Percentiles rank a stretch among this genome's conserved stretches.
Evolutionary conservation across 1,140 invertebrate genomes (phyloP).

Genomic region (Neomicropteryx cornuta): DNA sequence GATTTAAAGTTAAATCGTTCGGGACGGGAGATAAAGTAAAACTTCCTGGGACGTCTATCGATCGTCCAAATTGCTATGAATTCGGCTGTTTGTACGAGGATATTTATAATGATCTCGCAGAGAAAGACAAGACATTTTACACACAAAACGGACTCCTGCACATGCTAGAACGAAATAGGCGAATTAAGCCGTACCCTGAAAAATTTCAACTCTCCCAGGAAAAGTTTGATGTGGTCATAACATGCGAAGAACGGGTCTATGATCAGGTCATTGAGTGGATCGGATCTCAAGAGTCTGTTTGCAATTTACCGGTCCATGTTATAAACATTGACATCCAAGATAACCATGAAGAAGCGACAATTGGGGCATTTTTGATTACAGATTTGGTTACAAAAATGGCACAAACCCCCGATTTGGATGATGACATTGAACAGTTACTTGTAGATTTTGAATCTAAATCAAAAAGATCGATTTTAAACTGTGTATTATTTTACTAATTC

Average conservation of each 20-base stretch:
- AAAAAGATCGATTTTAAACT: conserved; percentile 81
- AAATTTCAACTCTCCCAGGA: conserved; percentile 86
- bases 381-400: conserved; percentile 87
- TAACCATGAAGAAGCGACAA: conserved; percentile 99
- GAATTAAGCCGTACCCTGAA: conserved; percentile 92
- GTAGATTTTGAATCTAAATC: conserved; percentile 91
- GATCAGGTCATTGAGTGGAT: conserved; percentile 82
- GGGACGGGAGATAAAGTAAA: conserved; percentile 98
- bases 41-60: conserved; percentile 86
- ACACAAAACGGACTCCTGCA: conserved; percentile 98
- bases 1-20: conserved; percentile 92
- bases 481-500: conserved; percentile 88
- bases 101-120: conserved; percentile 90
- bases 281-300: conserved; percentile 55
- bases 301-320: conserved; percentile 85
- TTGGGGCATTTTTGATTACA: conserved; percentile 97
- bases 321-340: conserved; percentile 99
- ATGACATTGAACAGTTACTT: conserved; percentile 95
- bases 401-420: conserved; percentile 88
- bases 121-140: conserved; percentile 85
- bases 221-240: conserved; percentile 93
- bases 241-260: conserved; percentile 97
- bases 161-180: conserved; percentile 94
- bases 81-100: conserved; percentile 94
- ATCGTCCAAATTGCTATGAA: conserved; percentile 96